Conservation (phyloP, 2,113 vertebrate genomes). For the Pandion haliaetus region DNA sequence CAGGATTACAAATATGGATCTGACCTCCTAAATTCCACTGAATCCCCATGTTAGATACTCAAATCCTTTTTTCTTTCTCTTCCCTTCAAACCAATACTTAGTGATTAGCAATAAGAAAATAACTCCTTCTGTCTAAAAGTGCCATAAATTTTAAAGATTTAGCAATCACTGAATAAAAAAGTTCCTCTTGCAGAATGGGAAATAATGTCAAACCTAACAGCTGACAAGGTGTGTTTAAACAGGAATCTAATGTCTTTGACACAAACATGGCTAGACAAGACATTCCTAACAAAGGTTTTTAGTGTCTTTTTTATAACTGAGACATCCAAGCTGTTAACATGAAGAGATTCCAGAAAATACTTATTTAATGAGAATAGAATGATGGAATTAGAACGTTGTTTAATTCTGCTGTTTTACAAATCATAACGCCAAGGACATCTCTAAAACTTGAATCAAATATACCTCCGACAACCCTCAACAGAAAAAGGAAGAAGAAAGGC, state of each 20-base stretch:
- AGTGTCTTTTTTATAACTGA: not conserved
- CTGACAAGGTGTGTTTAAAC: not conserved
- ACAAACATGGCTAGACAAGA: not conserved
- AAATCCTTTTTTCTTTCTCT: not conserved
- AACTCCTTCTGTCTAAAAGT: not conserved
- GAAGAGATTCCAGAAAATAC: not conserved
- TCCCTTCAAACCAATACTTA: not conserved
- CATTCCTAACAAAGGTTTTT: not conserved
- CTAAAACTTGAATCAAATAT: not conserved
- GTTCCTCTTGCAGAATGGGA: not conserved
- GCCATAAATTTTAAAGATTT: not conserved
- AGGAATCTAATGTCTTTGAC: not conserved
- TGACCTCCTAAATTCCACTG: not conserved
- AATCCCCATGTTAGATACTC: not conserved
- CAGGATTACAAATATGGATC: not conserved
- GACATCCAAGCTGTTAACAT: not conserved
- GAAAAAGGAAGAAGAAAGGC: not conserved
- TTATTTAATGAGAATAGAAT: not conserved
- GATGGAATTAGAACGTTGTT: not conserved
- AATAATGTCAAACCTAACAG: not conserved
- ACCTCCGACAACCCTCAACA: not conserved
- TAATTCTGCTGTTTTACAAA: constrained; percentile 18
- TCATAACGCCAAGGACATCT: not conserved
- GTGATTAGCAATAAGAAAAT: not conserved
- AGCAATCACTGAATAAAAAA: not conserved